Percentiles rank a stretch among this genome's conserved stretches.
Conservation (phyloP, 2,113 vertebrate genomes). For the Tor tambroides region DNA sequence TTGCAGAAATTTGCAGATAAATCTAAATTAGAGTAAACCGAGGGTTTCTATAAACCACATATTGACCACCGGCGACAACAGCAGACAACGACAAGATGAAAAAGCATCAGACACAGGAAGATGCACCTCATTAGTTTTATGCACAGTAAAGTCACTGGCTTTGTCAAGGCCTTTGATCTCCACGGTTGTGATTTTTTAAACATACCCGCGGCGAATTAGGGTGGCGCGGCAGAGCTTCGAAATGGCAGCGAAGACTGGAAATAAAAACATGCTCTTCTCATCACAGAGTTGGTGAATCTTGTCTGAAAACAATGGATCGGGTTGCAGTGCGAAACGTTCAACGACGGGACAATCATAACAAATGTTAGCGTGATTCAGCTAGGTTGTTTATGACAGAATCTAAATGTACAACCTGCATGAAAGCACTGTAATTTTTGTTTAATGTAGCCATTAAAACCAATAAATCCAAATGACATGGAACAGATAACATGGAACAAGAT, state of each 20-base stretch:
- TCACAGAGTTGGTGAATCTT: conserved; percentile 30
- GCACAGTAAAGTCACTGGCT: conserved; percentile 34
- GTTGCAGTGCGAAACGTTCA: conserved; percentile 9
- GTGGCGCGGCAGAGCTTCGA: conserved; percentile 17
- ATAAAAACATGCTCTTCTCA: conserved; percentile 31
- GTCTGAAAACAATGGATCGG: conserved; percentile 21
- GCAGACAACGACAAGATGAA: background rate
- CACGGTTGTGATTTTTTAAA: conserved; percentile 27
- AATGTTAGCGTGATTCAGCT: background rate
- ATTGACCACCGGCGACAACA: conserved; percentile 14
- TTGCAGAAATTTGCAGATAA: background rate
- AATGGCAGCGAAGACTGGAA: conserved; percentile 13
- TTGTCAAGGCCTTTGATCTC: conserved; percentile 35
- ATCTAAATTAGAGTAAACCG: background rate
- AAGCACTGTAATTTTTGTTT: background rate
- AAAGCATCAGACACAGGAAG: conserved; percentile 30
- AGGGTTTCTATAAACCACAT: background rate
- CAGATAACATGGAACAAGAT: background rate
- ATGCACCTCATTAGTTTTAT: conserved; percentile 40
- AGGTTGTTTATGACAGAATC: background rate
- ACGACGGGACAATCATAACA: background rate
- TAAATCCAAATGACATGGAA: conserved; percentile 1
- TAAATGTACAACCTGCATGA: background rate
- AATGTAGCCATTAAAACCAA: conserved; percentile 1
- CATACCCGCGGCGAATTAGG: conserved; percentile 29